Conservation (phyloP, 2,113 vertebrate species). For the Pongo pygmaeus region DNA sequence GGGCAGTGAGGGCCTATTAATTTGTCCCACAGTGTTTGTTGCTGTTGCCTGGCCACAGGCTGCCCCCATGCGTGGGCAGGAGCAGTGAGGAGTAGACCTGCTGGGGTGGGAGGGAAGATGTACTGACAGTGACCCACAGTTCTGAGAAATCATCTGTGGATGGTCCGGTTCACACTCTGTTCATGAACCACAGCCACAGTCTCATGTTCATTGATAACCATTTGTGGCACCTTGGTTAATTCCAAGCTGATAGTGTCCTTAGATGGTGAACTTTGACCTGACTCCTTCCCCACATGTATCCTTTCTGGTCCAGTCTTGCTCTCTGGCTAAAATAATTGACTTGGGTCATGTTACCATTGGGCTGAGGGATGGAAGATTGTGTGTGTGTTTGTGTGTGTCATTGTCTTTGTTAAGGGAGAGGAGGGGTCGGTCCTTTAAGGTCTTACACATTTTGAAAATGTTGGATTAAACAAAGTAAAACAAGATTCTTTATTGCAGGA, state of each 20-base stretch:
- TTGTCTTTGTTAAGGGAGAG: too few relatives aligned
- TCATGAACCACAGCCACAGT: not conserved
- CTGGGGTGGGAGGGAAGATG: not conserved
- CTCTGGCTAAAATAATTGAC: not conserved
- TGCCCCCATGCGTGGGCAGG: too few relatives aligned
- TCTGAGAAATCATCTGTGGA: rapidly evolving
- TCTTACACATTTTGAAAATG: not conserved
- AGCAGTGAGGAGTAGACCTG: too few relatives aligned
- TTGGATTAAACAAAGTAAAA: not conserved
- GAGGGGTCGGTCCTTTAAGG: not conserved
- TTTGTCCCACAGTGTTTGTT: rapidly evolving
- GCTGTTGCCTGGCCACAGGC: not conserved
- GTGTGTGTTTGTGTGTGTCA: too few relatives aligned
- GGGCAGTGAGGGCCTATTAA: not conserved
- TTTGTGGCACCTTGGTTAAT: not conserved
- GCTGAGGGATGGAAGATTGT: too few relatives aligned
- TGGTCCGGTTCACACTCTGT: not conserved
- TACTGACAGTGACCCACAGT: rapidly evolving
- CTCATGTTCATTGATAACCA: not conserved
- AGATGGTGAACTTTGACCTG: not conserved
- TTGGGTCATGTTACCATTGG: not conserved
- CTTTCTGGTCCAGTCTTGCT: not conserved
- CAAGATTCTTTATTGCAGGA: not conserved
- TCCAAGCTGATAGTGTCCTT: not conserved
- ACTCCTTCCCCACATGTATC: rapidly evolving